A percentile compares a stretch with the other conserved stretches of the same genome.
Evolutionary conservation across 2,113 vertebrate genomes (phyloP).

Genomic region (Vanacampus margaritifer): DNA sequence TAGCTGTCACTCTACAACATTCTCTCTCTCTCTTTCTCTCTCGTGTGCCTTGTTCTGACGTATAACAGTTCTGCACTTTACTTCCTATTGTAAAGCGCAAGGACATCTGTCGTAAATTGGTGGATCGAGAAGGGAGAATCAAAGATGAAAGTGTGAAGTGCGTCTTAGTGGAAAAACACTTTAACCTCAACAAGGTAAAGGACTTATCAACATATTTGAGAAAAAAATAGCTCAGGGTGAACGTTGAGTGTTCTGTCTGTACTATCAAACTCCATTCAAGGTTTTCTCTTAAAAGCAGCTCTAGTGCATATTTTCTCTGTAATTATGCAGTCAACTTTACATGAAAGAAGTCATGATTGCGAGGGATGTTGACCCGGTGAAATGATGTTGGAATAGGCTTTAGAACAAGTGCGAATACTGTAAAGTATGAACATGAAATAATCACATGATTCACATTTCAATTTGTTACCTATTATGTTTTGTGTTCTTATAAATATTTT

Average conservation of each 20-base stretch:
- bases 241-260: not conserved
- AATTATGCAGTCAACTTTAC: not conserved
- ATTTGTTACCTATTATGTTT: not conserved
- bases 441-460: not conserved
- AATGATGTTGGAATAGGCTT: not conserved
- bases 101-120: conserved; percentile 36
- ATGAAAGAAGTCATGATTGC: not conserved
- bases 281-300: not conserved
- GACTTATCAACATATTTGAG: conserved; percentile 20
- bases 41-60: not conserved
- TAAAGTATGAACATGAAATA: not conserved
- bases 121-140: conserved; percentile 23
- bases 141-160: conserved; percentile 12
- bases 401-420: not conserved
- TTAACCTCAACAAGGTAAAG: conserved; percentile 27
- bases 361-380: not conserved
- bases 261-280: not conserved
- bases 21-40: too few relatives aligned
- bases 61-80: conserved; percentile 25
- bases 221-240: not conserved
- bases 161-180: conserved; percentile 19
- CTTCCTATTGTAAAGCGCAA: conserved; percentile 31
- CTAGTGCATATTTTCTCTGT: not conserved
- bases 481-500: not conserved
- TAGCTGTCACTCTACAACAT: conserved; percentile 17